A percentile compares a stretch with the other conserved stretches of the same genome.
phyloP scores from a whole-genome alignment of 2,113 vertebrate species.

The Micronycteris hirsuta region DNA sequence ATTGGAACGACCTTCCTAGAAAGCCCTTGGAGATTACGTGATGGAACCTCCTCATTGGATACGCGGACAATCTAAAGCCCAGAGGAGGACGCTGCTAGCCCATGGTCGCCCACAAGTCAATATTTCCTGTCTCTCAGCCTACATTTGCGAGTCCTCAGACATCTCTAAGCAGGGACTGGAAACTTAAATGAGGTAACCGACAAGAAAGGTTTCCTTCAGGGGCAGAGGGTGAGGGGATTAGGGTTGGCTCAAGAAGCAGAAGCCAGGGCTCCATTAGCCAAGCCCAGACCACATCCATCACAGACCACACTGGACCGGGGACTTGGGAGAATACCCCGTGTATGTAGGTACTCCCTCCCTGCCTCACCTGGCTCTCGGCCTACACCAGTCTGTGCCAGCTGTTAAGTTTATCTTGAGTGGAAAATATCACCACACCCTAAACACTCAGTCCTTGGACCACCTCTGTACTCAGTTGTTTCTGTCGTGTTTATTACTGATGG shows the following conservation, averaged over 20 bases:
- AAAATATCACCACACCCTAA: not conserved
- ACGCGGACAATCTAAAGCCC: not conserved
- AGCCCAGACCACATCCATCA: not conserved
- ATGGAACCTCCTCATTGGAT: not conserved
- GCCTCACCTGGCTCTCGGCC: not conserved
- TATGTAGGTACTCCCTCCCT: not conserved
- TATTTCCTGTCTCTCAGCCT: not conserved
- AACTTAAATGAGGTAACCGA: not conserved
- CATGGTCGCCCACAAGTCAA: accelerated
- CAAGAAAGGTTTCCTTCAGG: not conserved
- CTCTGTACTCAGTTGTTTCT: not conserved
- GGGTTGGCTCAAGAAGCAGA: not conserved
- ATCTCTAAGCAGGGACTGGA: not conserved
- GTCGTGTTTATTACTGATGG: not conserved
- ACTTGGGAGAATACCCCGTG: not conserved
- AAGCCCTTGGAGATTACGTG: not conserved
- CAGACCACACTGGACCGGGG: accelerated
- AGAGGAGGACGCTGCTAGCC: not conserved
- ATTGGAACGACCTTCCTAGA: not conserved
- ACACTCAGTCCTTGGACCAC: not conserved
- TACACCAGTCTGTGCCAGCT: not conserved
- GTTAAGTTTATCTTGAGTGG: not conserved
- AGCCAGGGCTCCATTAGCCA: not conserved
- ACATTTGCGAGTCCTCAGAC: too few species aligned
- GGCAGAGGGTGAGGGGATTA: too few species aligned